Percentiles rank a stretch among this genome's conserved stretches.
These are phyloP conservation scores for Aproaerema taeniolella DNA, from an alignment of 2,888 invertebrate species.

Conservation along the genomic window DNA sequence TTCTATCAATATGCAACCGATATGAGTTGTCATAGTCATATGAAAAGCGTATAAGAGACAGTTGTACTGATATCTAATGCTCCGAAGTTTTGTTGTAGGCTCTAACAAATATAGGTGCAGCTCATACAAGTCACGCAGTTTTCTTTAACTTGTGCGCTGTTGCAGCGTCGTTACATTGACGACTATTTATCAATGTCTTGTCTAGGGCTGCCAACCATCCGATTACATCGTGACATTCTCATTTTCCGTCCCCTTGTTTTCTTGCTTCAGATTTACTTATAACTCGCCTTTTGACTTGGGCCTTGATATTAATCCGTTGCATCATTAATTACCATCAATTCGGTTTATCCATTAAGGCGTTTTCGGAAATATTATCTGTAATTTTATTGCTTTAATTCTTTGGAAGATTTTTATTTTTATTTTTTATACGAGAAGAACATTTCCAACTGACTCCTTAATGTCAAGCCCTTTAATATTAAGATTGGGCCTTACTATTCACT, in stretches of 20 bases:
- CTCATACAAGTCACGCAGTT: constrained; percentile 4
- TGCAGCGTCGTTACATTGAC: constrained; percentile 29
- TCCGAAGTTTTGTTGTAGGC: too few species aligned
- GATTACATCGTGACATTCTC: constrained; percentile 70
- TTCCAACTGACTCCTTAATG: too few species aligned
- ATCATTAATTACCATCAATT: constrained; percentile 63
- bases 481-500: too few species aligned
- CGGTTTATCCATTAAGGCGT: constrained; percentile 15
- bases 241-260: constrained; percentile 44
- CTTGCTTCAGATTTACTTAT: constrained; percentile 56
- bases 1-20: too few species aligned
- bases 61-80: too few species aligned
- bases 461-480: too few species aligned
- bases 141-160: constrained; percentile 7
- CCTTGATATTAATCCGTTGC: constrained; percentile 52
- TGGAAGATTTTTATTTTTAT: background rate
- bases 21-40: too few species aligned
- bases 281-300: constrained; percentile 63
- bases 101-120: too few species aligned
- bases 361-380: constrained; percentile 6
- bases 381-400: background rate
- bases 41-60: too few species aligned
- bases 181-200: constrained; percentile 65
- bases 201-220: constrained; percentile 54
- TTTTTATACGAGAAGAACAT: background rate